Evolutionary conservation across 2,797 vertebrate genomes (phyloP).

Genomic region (Selene dorsalis): DNA sequence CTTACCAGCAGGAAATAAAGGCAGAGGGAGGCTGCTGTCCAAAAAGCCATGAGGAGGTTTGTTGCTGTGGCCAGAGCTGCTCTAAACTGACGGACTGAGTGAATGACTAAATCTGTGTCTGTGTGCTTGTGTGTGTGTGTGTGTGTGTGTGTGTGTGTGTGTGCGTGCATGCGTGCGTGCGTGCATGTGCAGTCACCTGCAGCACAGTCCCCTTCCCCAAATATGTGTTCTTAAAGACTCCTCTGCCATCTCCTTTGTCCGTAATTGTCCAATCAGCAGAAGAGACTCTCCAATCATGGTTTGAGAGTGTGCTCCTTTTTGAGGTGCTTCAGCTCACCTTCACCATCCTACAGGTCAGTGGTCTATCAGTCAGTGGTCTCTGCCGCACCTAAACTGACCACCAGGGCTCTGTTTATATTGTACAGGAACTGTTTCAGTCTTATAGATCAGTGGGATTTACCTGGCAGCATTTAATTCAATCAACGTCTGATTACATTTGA

Average conservation of each 20-base stretch:
- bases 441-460: neutral
- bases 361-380: neutral
- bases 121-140: constrained; percentile 23
- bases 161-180: constrained; percentile 16
- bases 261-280: constrained; percentile 80
- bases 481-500: neutral
- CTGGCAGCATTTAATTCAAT: neutral
- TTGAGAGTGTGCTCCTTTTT: constrained; percentile 40
- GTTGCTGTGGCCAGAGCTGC: constrained; percentile 34
- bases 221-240: neutral
- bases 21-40: constrained; percentile 50
- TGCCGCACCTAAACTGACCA: constrained; percentile 3
- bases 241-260: neutral
- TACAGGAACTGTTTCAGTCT: neutral
- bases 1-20: constrained; percentile 79
- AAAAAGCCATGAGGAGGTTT: constrained; percentile 74
- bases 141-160: constrained; percentile 28
- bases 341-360: constrained; percentile 42
- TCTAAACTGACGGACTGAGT: constrained; percentile 48
- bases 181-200: constrained; percentile 12
- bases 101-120: constrained; percentile 34
- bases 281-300: constrained; percentile 78
- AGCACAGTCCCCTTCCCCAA: constrained; percentile 2
- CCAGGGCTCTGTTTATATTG: neutral
- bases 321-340: constrained; percentile 71